Evolutionary conservation across 2,888 invertebrate genomes (phyloP), one percentile per base, ranked within the genome.

Genomic region (Parnassius smintheus): DNA sequence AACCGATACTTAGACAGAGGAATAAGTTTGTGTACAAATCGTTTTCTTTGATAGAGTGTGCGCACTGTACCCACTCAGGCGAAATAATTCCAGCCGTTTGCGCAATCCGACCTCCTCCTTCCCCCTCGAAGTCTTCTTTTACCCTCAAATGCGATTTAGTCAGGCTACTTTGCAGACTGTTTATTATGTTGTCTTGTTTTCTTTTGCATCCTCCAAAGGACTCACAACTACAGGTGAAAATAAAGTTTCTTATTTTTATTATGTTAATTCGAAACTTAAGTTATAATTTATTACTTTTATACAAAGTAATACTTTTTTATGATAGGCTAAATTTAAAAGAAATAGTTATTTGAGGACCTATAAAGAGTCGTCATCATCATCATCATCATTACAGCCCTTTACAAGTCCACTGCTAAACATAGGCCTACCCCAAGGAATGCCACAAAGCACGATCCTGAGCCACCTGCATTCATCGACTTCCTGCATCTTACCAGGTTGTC

Each of bases 61-160:
- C 72, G 75, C 72, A 75, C 75, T 76, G 70, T 71, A 76, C 72
- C 70, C 81, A 77, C 75, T 83, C 82, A 77, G 73, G 75, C 76
- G 85, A 82, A 87, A 83, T 83, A 87, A 86, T 76, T 81, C 76
- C 75, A 75, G 80, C 78, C 81, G 80, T 83, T 85, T 80, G 78
- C 78, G 80, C 76, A 75, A 71, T 70, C 72, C 65, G 70, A 70
- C 70, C 65, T 64, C 59, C 65, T 61, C 65, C 63, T 61, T 62
- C 67, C 62, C 62, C 65, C 68, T 72, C 67, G 72, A 67, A 71
- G 72, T 73, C 75, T 76, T 70, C 69, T 67, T 70, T 66, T 67
- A 68, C 76, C 75, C 75, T 76, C 78, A 81, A 84, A 85, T 82
- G 75, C 80, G 82, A 86, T 86, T 86, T 84, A 78, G 80, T 78